Evolutionary conservation across 1,140 invertebrate genomes (phyloP), one percentile per base, ranked within the genome.

Genomic region (Bombus ignitus): DNA sequence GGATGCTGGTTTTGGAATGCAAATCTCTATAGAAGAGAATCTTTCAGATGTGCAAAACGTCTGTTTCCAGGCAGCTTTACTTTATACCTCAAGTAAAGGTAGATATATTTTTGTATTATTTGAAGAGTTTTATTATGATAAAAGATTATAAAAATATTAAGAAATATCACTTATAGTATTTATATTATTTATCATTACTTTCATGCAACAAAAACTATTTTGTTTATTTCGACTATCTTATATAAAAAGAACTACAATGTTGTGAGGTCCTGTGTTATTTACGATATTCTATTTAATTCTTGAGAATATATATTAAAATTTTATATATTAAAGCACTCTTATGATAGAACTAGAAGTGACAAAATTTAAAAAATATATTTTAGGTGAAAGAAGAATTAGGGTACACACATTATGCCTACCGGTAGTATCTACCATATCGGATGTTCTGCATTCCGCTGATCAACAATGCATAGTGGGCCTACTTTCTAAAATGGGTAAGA

Each of bases 1-100:
- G 0, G 99, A 99, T 95, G 97, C 98, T 53, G 99, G 98, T 35
- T 99, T 99, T 95, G 99, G 98, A 35, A 99, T 99, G 97, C 99
- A 99, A 96, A 97, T 99, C 66, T 97, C 98, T 8, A 98, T 99
- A 53, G 99, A 99, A 87, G 99, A 99, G 94, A 97, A 96, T 92
- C 95, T 99, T 1, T 96, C 97, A 0, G 98, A 99, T 92, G 95
- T 97, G 25, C 97, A 98, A 92, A 98, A 96, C 73, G 98, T 99
- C 73, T 99, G 98, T 95, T 99, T 99, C 96, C 99, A 99, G 96
- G 99, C 99, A 10, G 99, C 99, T 28, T 94, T 99, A 66, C 96
- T 99, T 0, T 99, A 99, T 92, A 99, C 99, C 2, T 99, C 99
- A 39, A 99, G 98, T 95, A 99, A 99, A 97, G 99, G 98, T 98